A percentile compares a stretch with the other conserved stretches of the same genome.
Conservation (phyloP, 1,140 invertebrate genomes). For the Branchinecta lindahli region DNA sequence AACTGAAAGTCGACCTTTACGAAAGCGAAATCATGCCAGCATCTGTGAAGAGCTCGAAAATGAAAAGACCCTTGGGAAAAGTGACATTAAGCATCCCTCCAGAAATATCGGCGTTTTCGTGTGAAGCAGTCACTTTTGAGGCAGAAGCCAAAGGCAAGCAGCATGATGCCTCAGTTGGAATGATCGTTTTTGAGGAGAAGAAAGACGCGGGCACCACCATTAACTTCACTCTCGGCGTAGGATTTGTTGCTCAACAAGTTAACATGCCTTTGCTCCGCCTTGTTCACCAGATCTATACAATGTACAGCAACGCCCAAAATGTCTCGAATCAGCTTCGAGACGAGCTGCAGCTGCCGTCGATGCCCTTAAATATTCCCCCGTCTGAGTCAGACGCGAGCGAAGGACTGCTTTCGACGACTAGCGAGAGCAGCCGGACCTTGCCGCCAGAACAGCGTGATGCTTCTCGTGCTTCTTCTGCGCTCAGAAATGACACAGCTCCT, state of each 20-base stretch:
- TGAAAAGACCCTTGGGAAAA: conserved; percentile 32
- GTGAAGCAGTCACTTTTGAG: conserved; percentile 74
- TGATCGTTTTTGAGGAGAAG: conserved; percentile 60
- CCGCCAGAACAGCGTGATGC: neutral
- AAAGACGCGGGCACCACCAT: conserved; percentile 77
- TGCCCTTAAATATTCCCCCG: neutral
- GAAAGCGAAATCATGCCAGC: conserved; percentile 17
- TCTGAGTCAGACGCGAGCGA: neutral
- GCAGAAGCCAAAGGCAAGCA: conserved; percentile 75
- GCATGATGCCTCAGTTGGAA: conserved; percentile 33
- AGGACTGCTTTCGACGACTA: neutral
- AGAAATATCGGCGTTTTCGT: conserved; percentile 76
- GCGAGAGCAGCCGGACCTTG: neutral
- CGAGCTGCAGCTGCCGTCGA: conserved; percentile 35
- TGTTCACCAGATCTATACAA: conserved; percentile 88
- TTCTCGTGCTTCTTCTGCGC: neutral
- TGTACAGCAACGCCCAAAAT: conserved; percentile 93
- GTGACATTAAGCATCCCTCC: conserved; percentile 43
- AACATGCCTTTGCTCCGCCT: conserved; percentile 88
- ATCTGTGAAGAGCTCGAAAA: conserved; percentile 24
- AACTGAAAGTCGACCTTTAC: conserved; percentile 19
- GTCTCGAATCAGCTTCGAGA: conserved; percentile 66
- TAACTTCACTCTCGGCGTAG: conserved; percentile 68
- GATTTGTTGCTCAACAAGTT: conserved; percentile 75
- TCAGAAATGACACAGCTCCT: neutral